Evolutionary conservation across 2,113 vertebrate genomes (phyloP), one percentile per base, ranked within the genome.

Genomic region (Tychaedon coryphoeus): DNA sequence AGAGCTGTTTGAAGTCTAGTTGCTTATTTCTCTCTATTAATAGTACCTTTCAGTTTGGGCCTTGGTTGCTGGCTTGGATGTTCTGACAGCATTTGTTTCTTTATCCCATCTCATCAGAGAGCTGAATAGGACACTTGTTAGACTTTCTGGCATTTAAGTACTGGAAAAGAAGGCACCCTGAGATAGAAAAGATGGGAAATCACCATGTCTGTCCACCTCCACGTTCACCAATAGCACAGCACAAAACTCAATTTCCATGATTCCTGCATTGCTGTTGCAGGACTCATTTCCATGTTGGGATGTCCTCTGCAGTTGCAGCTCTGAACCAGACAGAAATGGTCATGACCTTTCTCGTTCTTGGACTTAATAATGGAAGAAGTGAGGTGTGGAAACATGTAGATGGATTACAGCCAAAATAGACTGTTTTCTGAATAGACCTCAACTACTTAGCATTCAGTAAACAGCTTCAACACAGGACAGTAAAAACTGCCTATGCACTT

Each of bases 21-120:
- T 96, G 86, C 85, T 96, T 96, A 77, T 96, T 96, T 95, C 90
- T 92, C 93, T 81, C 83, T 96, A 50, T 96, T 96, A 96, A 97
- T 95, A 94, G 90, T 86, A 97, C 92, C 90, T 96, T 95, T 96
- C 72, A 96, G 72, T 92, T 74, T 90, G 90, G 93, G 57, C 36
- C 85, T 90, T 78, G 69, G n/a, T 90, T 90, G 69, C 43, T 65
- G 57, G 43, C 94, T 80, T 86, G 92, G 72, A 88, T 83, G 71
- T 95, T 92, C 94, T 57, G 51, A 67, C 94, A 93, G 67, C 82
- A 90, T 93, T 79, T 95, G 75, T 94, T 94, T 88, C 94, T 93
- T 95, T 90, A 86, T 86, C 79, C 53, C 36, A 53, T 90, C 89
- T 92, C 94, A 92, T 34, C 61, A 88, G 72, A 74, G 57, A 88